phyloP scores from a whole-genome alignment of 2,797 vertebrate species.

The Micropoecilia bifurca region DNA sequence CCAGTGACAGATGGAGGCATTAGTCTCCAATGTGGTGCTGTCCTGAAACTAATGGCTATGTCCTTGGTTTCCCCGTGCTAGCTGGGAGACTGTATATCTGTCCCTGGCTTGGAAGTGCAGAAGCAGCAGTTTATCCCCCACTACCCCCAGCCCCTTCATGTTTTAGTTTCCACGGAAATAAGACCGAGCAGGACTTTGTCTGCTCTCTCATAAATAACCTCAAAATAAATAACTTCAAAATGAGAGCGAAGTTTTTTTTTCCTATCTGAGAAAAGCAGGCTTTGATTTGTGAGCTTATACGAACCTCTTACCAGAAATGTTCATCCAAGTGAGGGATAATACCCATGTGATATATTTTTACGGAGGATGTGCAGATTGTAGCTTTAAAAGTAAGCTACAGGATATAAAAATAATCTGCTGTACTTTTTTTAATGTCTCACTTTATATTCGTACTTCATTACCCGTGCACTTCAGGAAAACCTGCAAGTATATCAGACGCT shows the following conservation, averaged over 20 bases:
- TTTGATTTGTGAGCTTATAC: slow-evolving; percentile 68
- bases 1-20: slow-evolving; percentile 83
- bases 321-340: slow-evolving; percentile 61
- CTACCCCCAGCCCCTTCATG: slow-evolving; percentile 36
- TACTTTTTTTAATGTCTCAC: slow-evolving; percentile 47
- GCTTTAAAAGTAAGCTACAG: slow-evolving; percentile 57
- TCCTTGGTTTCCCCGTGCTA: slow-evolving; percentile 78
- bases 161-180: slow-evolving; percentile 82
- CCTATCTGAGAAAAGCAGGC: slow-evolving; percentile 46
- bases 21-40: slow-evolving; percentile 82
- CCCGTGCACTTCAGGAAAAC: slow-evolving; percentile 54
- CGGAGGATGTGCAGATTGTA: slow-evolving; percentile 44
- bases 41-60: slow-evolving; percentile 85
- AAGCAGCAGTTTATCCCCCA: slow-evolving; percentile 80
- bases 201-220: slow-evolving; percentile 79
- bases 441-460: slow-evolving; percentile 39
- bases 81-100: slow-evolving; percentile 81
- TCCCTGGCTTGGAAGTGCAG: slow-evolving; percentile 78
- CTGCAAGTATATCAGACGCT: slow-evolving; percentile 70
- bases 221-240: slow-evolving; percentile 74
- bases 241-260: slow-evolving; percentile 49
- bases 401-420: slow-evolving; percentile 51
- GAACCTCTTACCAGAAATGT: slow-evolving; percentile 57
- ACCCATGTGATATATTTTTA: slow-evolving; percentile 57
- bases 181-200: slow-evolving; percentile 72